These are phyloP conservation scores for Taxidea taxus DNA, from an alignment of 2,113 vertebrate genomes.

Conservation along the genomic window DNA sequence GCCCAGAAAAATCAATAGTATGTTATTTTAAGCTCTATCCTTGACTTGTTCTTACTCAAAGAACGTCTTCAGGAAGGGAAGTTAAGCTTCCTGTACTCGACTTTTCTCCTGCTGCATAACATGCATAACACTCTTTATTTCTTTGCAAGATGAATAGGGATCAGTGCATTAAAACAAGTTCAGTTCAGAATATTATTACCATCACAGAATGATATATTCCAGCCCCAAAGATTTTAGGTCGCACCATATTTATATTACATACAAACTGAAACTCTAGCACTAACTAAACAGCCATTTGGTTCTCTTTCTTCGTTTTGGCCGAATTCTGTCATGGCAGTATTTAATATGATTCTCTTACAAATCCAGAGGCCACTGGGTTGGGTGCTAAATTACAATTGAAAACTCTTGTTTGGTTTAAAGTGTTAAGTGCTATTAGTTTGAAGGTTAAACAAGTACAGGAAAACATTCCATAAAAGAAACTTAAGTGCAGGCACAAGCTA, in stretches of 20 bases:
- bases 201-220: neutral
- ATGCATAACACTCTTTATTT: neutral
- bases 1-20: conserved; percentile 53
- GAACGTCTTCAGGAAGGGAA: conserved; percentile 56
- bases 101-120: conserved; percentile 33
- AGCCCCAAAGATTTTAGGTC: neutral
- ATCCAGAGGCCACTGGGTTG: neutral
- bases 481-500: neutral
- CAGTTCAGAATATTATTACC: neutral
- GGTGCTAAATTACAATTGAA: neutral
- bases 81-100: conserved; percentile 61
- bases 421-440: neutral
- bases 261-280: neutral
- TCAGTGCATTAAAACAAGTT: neutral
- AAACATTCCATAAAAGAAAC: neutral
- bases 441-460: neutral
- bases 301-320: neutral
- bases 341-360: neutral
- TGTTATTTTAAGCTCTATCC: conserved; percentile 59
- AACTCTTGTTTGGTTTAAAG: conserved; percentile 4
- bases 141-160: conserved; percentile 44
- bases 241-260: neutral
- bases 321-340: neutral
- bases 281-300: neutral
- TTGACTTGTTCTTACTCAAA: conserved; percentile 54